Percentiles rank a stretch among this genome's conserved stretches.
phyloP scores from a whole-genome alignment of 2,797 vertebrate genomes.

The Scleropages formosus region DNA sequence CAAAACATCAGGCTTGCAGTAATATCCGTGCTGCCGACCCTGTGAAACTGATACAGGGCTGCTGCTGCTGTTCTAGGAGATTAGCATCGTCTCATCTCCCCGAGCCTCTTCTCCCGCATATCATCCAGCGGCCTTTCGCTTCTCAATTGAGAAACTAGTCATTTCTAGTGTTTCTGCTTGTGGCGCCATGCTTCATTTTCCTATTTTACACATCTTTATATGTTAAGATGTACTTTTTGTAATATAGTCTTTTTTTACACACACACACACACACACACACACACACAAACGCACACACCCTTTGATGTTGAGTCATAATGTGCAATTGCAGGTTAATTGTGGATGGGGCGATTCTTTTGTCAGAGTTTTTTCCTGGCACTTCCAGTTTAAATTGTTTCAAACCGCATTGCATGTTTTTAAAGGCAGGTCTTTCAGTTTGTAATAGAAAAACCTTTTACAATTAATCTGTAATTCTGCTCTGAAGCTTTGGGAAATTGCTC shows the following conservation, averaged over 20 bases:
- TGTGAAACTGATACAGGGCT: not conserved
- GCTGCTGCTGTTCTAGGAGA: conserved; percentile 2
- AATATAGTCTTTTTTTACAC: not conserved
- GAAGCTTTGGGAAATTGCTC: no score
- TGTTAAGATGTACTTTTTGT: no score
- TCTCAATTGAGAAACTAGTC: no score
- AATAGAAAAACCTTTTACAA: no score
- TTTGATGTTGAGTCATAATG: not conserved
- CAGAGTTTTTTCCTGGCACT: no score
- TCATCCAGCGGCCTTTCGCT: not conserved
- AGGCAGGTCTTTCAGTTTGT: no score
- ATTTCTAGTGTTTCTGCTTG: no score
- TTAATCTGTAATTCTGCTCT: no score
- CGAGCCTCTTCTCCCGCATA: not conserved
- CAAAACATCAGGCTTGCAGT: conserved; percentile 12
- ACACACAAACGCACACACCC: not conserved
- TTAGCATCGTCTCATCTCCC: not conserved
- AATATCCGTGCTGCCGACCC: not conserved
- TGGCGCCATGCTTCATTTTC: no score
- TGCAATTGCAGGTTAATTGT: no score
- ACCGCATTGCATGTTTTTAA: not conserved
- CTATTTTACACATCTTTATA: no score
- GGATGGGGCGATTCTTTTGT: no score
- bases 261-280: not conserved
- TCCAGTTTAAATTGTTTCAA: not conserved